These are phyloP conservation scores for Avahi laniger DNA, from an alignment of 2,797 vertebrate species.

Conservation along the genomic window DNA sequence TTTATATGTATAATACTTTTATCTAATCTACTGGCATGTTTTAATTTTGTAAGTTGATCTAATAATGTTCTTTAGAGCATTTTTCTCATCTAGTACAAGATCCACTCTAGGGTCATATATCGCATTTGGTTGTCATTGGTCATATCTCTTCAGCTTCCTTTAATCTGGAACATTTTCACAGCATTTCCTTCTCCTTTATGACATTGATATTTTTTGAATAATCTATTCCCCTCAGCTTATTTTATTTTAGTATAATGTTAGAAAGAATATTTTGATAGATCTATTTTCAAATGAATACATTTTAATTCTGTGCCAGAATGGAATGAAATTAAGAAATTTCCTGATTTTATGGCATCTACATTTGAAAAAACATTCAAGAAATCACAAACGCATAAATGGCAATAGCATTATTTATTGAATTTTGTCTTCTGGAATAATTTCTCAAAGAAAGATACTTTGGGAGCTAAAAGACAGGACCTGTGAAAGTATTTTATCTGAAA, in stretches of 20 bases:
- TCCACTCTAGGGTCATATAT: background rate
- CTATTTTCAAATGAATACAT: background rate
- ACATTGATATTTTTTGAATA: background rate
- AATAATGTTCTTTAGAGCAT: background rate
- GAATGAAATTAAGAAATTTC: background rate
- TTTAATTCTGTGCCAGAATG: background rate
- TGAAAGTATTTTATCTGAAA: background rate
- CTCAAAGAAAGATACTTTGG: background rate
- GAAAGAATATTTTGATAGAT: background rate
- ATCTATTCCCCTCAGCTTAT: background rate
- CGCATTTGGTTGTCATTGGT: background rate
- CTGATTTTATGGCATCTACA: background rate
- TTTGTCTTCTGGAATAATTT: background rate
- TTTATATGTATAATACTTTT: background rate
- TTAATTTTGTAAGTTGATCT: background rate
- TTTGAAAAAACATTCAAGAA: background rate
- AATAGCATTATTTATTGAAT: background rate
- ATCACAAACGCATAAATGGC: background rate
- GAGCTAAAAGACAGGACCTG: background rate
- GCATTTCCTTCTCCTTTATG: background rate
- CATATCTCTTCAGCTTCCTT: background rate
- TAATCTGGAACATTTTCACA: background rate
- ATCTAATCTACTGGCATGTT: background rate
- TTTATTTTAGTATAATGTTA: background rate
- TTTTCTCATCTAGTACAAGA: background rate